Base-by-base conservation (phyloP, 2,888 invertebrate species). In the Tyria jacobaeae region DNA sequence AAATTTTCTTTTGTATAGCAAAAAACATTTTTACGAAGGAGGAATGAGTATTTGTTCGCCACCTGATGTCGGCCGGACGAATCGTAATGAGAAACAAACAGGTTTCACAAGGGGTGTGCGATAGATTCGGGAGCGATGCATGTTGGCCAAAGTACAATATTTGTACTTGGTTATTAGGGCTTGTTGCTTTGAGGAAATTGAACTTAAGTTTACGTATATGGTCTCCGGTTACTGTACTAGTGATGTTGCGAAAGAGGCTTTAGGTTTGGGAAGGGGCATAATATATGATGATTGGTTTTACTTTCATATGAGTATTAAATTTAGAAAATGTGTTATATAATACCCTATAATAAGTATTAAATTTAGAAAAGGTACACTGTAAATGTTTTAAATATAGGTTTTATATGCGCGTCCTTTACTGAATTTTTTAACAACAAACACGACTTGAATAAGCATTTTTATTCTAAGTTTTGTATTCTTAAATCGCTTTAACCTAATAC, bases 11-110 rank as follows among this genome's bases (percentile, higher is more conserved):
- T 35, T 41, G 56, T 61, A 62, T 50, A 57, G 35, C 44, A 59
- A 57, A 48, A 44, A 48, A 62, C 73, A 67, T 72, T 71, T 73
- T 58, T 60, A 59, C 50, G 53, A 49, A 47, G 21, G 21, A 44
- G 4, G 3, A 44, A 44, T 12, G 57, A 70, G 54, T 64, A 62
- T 68, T 72, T 55, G 57, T 27, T 37, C 44, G 66, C 72, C 79
- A 78, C 76, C 79, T 78, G 79, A 71, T 79, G 78, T 64, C 79
- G 68, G 49, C 39, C 57, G 57, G 51, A 60, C 60, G 71, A 66
- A 67, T 67, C 68, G 69, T 78, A 75, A 80, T 76, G 76, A 79
- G 68, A 79, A 73, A 75, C 78, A 79, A 80, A 80, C 73, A 73
- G 31, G 39, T 27, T 55, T 5, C 10, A 27, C 51, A 2, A 24